phyloP scores from a whole-genome alignment of 92 coral and sea anemone genomes.

The Plumapathes pennacea region DNA sequence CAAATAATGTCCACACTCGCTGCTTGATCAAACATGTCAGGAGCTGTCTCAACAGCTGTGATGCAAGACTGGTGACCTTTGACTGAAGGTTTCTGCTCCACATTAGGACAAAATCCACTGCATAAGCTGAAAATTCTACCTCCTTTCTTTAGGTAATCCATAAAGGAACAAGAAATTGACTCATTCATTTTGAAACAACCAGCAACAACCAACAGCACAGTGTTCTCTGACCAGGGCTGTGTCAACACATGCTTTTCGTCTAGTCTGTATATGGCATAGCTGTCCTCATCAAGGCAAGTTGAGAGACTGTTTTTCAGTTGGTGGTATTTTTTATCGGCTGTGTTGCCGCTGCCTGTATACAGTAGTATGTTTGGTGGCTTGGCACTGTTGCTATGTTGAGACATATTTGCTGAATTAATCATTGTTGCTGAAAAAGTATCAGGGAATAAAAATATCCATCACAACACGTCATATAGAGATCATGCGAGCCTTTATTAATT shows the following conservation, averaged over 20 bases:
- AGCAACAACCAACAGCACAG: conserved; percentile 64
- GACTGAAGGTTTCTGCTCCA: conserved; percentile 7
- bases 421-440: too few species aligned
- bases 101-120: conserved; percentile 12
- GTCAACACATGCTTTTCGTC: conserved; percentile 45
- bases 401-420: background rate
- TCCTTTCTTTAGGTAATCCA: conserved; percentile 50
- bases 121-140: conserved; percentile 75
- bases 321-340: conserved; percentile 33
- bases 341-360: conserved; percentile 59
- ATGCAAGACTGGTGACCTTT: background rate
- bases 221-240: conserved; percentile 91
- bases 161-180: conserved; percentile 34
- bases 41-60: conserved; percentile 1
- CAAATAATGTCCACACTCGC: conserved; percentile 1
- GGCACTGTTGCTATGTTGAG: background rate
- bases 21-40: background rate
- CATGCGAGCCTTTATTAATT: too few species aligned
- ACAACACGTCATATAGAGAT: too few species aligned
- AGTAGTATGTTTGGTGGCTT: conserved; percentile 90
- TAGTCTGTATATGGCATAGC: conserved; percentile 73
- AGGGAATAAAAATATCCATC: too few species aligned
- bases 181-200: conserved; percentile 20
- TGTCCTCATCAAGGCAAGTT: conserved; percentile 59
- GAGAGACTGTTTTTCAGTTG: conserved; percentile 24